A percentile compares a stretch with the other conserved stretches of the same genome.
phyloP scores from a whole-genome alignment of 1,140 invertebrate species.

The Mercenaria mercenaria region DNA sequence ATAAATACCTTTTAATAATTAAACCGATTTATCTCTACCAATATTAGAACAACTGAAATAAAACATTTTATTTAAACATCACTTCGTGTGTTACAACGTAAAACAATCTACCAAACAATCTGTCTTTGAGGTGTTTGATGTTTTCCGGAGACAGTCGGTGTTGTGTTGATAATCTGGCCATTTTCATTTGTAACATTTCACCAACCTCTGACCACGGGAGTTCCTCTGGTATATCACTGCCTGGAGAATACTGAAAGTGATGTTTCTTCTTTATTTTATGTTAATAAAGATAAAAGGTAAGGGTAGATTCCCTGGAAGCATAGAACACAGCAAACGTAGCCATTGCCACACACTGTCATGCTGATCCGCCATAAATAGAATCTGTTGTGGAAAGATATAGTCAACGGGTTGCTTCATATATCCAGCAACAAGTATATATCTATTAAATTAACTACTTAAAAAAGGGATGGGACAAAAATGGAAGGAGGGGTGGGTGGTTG shows the following conservation, averaged over 20 bases:
- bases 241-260: conserved; percentile 35
- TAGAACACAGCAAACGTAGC: not conserved
- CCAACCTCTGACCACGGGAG: conserved; percentile 20
- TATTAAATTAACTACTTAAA: too few species aligned
- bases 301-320: too few species aligned
- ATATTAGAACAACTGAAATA: too few species aligned
- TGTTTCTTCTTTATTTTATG: not conserved
- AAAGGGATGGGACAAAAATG: too few species aligned
- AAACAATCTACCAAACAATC: conserved; percentile 41
- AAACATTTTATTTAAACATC: too few species aligned
- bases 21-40: too few species aligned
- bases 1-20: too few species aligned
- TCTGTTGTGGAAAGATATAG: too few species aligned
- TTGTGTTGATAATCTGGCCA: conserved; percentile 7
- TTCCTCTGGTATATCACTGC: not conserved
- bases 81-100: too few species aligned
- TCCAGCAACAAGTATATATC: too few species aligned
- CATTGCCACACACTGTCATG: not conserved
- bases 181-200: conserved; percentile 45
- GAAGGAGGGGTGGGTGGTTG: too few species aligned
- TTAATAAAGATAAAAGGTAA: not conserved
- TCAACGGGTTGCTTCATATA: not conserved
- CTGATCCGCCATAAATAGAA: not conserved
- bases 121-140: conserved; percentile 18
- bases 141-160: conserved; percentile 5